Evolutionary conservation across 2,113 vertebrate species (phyloP), one percentile per base, ranked within the genome.

Genomic region (Bombycilla garrulus): DNA sequence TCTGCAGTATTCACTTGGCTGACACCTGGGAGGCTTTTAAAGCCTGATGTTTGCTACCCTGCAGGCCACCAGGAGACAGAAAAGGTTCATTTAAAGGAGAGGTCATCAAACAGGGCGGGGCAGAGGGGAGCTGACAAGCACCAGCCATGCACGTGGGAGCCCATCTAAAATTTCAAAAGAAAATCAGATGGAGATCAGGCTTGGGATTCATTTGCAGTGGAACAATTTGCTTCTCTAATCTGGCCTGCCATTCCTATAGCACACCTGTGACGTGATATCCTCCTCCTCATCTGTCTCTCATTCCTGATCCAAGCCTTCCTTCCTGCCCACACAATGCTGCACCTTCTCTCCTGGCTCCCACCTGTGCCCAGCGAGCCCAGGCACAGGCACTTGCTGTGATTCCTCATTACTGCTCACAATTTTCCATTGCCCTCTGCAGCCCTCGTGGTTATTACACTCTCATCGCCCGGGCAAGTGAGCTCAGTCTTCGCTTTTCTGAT

Each of bases 361-460:
- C 56, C 60, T 79, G 60, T 47, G 71, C 47, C 93, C 78, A 48
- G 64, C 10, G 11, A 61, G 21, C 78, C 31, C 53, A 28, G 2
- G 76, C 56, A 64, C 33, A 65, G 40, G 76, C 56, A 51, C 69
- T 78, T n/a, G 57, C 88, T 95, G 79, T 7, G 47, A 47, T 83
- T 94, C 88, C 95, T 95, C 81, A 81, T 96, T 90, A 95, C 29
- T 64, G 88, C 74, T 85, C 83, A 74, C 69, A 92, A 88, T 96
- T 96, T 91, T 89, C 95, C 91, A 94, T 40, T 94, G 91, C 92
- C 86, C 92, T 95, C 70, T 64, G 66, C 92, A 97, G 83, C 81
- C 86, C 84, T 77, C 66, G 83, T 65, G 83, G 90, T 94, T 96
- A 96, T 96, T 95, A 97, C 38, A 57, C 64, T 73, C 88, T 91